Evolutionary conservation across 1,140 invertebrate genomes (phyloP).

Genomic region (Papilio polytes): DNA sequence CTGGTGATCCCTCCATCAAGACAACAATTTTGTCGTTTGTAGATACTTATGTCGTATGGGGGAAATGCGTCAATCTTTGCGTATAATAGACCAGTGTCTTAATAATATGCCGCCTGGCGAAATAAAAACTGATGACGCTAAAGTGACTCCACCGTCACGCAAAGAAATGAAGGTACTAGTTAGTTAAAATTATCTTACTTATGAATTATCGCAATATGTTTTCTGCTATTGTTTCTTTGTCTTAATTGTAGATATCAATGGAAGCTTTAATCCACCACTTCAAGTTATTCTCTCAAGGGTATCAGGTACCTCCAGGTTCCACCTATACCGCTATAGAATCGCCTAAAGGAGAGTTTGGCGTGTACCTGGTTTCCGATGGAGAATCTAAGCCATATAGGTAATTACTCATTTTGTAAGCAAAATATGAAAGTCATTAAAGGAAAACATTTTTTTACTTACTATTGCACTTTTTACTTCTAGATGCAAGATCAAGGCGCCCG

Average conservation of each 20-base stretch:
- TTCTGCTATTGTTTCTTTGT: neutral
- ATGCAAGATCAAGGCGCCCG: slow-evolving; percentile 99
- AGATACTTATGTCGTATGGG: slow-evolving; percentile 96
- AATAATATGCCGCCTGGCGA: slow-evolving; percentile 99
- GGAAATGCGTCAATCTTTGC: slow-evolving; percentile 98
- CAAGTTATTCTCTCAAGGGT: slow-evolving; percentile 97
- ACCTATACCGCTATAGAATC: slow-evolving; percentile 98
- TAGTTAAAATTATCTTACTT: neutral
- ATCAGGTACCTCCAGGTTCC: slow-evolving; percentile 96
- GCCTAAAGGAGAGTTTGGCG: slow-evolving; percentile 99
- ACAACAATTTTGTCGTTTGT: slow-evolving; percentile 21
- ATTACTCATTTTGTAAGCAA: neutral
- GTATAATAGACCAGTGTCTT: slow-evolving; percentile 97
- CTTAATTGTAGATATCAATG: neutral
- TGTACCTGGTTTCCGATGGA: slow-evolving; percentile 98
- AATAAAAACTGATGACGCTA: slow-evolving; percentile 96
- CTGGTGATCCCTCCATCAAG: neutral
- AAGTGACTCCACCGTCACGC: slow-evolving; percentile 94
- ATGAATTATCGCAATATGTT: neutral
- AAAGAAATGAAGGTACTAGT: slow-evolving; percentile 84
- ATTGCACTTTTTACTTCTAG: slow-evolving; percentile 77
- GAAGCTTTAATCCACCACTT: slow-evolving; percentile 83
- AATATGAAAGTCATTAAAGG: neutral
- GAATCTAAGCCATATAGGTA: slow-evolving; percentile 84
- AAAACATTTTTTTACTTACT: neutral